These are phyloP conservation scores for Cheilosia urbana DNA, from an alignment of 2,888 invertebrate genomes.

Conservation along the genomic window DNA sequence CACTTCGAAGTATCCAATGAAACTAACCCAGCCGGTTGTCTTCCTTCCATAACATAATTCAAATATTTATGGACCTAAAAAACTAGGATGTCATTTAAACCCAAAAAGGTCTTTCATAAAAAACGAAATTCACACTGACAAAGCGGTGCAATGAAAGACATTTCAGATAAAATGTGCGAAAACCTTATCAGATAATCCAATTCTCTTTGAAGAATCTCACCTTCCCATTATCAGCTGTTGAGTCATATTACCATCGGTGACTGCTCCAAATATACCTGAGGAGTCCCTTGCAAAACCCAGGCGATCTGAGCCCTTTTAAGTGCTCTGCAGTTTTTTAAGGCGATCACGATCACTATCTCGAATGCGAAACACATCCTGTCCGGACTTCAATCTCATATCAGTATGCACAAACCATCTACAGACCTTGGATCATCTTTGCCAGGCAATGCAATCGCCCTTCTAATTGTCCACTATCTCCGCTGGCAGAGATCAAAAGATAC, in stretches of 20 bases:
- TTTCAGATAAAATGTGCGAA: no score
- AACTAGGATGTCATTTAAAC: no score
- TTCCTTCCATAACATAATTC: no score
- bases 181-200: no score
- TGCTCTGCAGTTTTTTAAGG: slow-evolving; percentile 29
- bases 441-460: slow-evolving; percentile 53
- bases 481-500: slow-evolving; percentile 51
- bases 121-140: no score
- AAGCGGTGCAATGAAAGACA: no score
- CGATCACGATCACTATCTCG: slow-evolving; percentile 28
- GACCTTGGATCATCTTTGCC: neutral
- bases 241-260: slow-evolving; percentile 37
- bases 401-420: neutral
- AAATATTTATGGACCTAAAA: no score
- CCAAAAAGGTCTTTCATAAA: no score
- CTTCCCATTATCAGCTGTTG: slow-evolving; percentile 31
- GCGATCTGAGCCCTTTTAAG: no score
- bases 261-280: neutral
- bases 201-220: neutral
- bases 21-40: no score
- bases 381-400: slow-evolving; percentile 26
- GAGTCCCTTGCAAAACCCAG: slow-evolving; percentile 34
- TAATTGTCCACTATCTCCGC: slow-evolving; percentile 70
- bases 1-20: no score
- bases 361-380: slow-evolving; percentile 18